Conservation (phyloP, 2,113 vertebrate genomes). For the Lota lota region DNA sequence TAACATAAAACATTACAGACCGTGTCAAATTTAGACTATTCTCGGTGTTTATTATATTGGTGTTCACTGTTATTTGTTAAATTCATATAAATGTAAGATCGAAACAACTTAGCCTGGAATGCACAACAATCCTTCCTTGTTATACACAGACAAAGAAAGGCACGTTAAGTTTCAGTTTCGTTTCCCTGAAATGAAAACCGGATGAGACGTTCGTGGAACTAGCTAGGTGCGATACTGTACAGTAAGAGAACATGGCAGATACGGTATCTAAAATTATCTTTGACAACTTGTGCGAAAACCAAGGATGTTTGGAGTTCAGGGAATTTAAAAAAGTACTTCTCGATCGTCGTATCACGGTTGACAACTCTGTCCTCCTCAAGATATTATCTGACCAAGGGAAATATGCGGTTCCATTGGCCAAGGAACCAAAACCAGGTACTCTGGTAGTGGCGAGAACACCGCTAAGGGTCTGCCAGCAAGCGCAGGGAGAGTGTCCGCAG, state of each 20-base stretch:
- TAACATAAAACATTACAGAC: too few relatives aligned
- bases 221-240: not conserved
- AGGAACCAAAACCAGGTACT: constrained; percentile 31
- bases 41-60: too few relatives aligned
- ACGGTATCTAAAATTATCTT: constrained; percentile 14
- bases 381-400: constrained; percentile 48
- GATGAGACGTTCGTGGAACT: not conserved
- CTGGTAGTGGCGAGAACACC: constrained; percentile 63
- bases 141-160: too few relatives aligned
- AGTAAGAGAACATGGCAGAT: not conserved
- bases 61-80: too few relatives aligned
- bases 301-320: constrained; percentile 52
- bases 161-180: constrained; percentile 46
- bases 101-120: too few relatives aligned
- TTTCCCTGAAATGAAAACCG: constrained; percentile 22
- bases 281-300: constrained; percentile 53
- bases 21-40: too few relatives aligned
- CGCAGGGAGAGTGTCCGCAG: constrained; percentile 33
- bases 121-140: too few relatives aligned
- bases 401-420: constrained; percentile 34
- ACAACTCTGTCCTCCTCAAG: constrained; percentile 3
- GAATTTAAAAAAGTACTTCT: constrained; percentile 34
- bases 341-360: constrained; percentile 9
- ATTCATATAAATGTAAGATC: too few relatives aligned
- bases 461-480: constrained; percentile 59